phyloP scores from a whole-genome alignment of 2,888 invertebrate species.

The Cryptocheilus praepositus region DNA sequence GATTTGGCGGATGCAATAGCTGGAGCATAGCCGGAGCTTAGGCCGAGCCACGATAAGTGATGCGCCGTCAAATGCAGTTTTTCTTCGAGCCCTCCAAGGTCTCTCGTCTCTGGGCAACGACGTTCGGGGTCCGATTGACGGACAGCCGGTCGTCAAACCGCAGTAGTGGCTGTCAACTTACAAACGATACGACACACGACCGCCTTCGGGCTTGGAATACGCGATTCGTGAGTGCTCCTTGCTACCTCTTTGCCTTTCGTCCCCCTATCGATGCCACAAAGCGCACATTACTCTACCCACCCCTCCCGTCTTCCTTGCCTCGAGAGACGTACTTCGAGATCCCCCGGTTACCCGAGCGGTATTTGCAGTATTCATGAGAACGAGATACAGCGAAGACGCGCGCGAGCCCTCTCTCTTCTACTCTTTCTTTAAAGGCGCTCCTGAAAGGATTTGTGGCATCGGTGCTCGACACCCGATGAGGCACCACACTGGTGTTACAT shows the following conservation, averaged over 20 bases:
- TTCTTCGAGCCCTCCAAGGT: constrained; percentile 51
- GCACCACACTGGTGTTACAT: constrained; percentile 43
- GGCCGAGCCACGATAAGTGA: constrained; percentile 51
- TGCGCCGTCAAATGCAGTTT: constrained; percentile 59
- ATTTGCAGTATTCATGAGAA: constrained; percentile 67
- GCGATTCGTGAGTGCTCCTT: constrained; percentile 38
- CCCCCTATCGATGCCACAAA: constrained; percentile 31
- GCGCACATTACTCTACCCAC: constrained; percentile 36
- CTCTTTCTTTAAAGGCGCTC: constrained; percentile 43
- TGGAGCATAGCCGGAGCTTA: background rate
- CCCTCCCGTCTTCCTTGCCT: constrained; percentile 13
- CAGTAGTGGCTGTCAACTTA: constrained; percentile 68
- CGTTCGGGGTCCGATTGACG: constrained; percentile 56
- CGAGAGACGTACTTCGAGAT: constrained; percentile 49
- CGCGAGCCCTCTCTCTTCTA: constrained; percentile 7
- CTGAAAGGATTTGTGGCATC: constrained; percentile 57
- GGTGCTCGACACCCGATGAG: constrained; percentile 59
- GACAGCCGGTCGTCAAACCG: constrained; percentile 57
- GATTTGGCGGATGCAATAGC: background rate
- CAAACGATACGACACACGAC: constrained; percentile 69
- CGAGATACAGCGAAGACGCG: constrained; percentile 53
- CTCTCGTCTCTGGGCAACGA: constrained; percentile 39
- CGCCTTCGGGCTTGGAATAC: constrained; percentile 53
- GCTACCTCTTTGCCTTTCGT: constrained; percentile 18
- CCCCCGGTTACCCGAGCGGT: constrained; percentile 42